phyloP scores from a whole-genome alignment of 2,888 invertebrate species.

The Hypselothyrea guttata region DNA sequence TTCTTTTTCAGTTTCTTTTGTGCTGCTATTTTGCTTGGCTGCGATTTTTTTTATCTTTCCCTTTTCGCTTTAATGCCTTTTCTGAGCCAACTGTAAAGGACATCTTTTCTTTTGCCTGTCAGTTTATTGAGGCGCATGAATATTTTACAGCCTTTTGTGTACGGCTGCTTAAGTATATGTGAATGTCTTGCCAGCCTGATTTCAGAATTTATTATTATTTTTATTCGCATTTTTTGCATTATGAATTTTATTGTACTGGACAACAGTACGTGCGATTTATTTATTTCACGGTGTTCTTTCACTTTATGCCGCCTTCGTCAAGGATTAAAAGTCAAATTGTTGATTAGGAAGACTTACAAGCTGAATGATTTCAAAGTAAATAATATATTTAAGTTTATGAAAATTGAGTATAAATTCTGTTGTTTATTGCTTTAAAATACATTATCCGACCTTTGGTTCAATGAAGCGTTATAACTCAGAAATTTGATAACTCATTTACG shows the following conservation, averaged over 20 bases:
- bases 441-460: too few species aligned
- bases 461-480: too few species aligned
- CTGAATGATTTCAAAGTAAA: not conserved
- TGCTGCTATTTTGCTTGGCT: constrained; percentile 22
- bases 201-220: constrained; percentile 44
- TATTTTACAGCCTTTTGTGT: constrained; percentile 62
- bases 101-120: constrained; percentile 61
- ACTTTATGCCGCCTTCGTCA: constrained; percentile 24
- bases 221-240: constrained; percentile 35
- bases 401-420: too few species aligned
- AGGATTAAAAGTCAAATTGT: constrained; percentile 17
- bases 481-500: too few species aligned
- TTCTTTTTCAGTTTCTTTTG: constrained; percentile 35
- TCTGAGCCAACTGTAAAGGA: constrained; percentile 29
- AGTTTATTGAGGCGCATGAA: constrained; percentile 75
- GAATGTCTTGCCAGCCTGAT: constrained; percentile 33
- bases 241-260: constrained; percentile 52
- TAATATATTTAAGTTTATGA: not conserved
- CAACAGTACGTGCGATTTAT: constrained; percentile 44
- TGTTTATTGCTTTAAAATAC: too few species aligned
- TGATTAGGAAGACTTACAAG: too few species aligned
- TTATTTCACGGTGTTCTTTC: constrained; percentile 29
- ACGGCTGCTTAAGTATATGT: constrained; percentile 7
- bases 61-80: constrained; percentile 50
- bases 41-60: constrained; percentile 28